Conservation (phyloP, 2,797 vertebrate species). For the Notolabrus celidotus region DNA sequence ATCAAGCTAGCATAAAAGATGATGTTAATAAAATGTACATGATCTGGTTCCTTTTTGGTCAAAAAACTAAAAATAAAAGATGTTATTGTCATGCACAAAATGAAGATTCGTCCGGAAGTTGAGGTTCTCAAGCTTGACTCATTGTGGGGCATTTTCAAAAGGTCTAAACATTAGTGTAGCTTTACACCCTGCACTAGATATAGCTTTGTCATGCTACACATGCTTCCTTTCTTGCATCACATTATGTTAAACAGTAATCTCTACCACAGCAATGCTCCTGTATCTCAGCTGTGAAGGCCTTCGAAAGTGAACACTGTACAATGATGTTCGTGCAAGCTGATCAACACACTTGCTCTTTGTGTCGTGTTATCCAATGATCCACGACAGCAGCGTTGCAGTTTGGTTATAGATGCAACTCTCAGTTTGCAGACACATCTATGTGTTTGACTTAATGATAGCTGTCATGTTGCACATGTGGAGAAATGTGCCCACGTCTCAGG, state of each 20-base stretch:
- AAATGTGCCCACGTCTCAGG: too few species aligned
- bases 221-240: slow-evolving; percentile 16
- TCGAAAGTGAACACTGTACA: too few species aligned
- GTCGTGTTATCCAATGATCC: too few species aligned
- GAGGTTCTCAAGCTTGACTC: neutral
- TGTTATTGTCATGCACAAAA: neutral
- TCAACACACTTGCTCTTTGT: too few species aligned
- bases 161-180: neutral
- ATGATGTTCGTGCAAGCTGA: too few species aligned
- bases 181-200: slow-evolving; percentile 6
- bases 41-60: neutral
- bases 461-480: slow-evolving; percentile 8
- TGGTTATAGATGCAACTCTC: too few species aligned
- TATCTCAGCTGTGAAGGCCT: too few species aligned
- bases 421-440: too few species aligned
- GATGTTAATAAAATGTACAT: neutral
- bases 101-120: neutral
- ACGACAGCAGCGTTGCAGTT: too few species aligned
- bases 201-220: slow-evolving; percentile 16
- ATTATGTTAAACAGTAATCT: slow-evolving; percentile 12
- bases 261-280: neutral
- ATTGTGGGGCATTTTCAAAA: neutral
- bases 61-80: neutral
- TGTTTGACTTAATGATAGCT: neutral
- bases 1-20: neutral